Evolutionary conservation across 2,888 invertebrate species (phyloP), one percentile per base, ranked within the genome.

Genomic region (Drosophila kuntzei): DNA sequence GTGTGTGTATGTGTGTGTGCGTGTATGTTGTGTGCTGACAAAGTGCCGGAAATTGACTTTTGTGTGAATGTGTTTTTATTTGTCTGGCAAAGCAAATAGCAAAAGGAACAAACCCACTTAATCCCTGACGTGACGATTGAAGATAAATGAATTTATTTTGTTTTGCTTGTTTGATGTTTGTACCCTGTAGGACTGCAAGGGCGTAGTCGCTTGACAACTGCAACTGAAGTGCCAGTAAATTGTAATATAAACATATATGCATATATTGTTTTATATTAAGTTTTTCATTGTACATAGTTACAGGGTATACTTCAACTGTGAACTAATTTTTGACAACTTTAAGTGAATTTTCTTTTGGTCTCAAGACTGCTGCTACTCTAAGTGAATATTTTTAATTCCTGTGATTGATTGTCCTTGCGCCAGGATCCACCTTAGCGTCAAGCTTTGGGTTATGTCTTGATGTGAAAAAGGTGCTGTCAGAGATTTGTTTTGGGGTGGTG

Each of bases 341-440:
- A 36, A 44, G 22, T 43, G 12, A 11, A 46, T 47, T 71, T 47
- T 50, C 43, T 36, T 47, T 60, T 37, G 11, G 37, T 49, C 46
- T 41, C 29, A 61, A 29, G 61, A 46, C 32, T 49, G 36, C 51
- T 53, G 39, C 29, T 50, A 11, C 36, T 43, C 34, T 55, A 44
- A 55, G 59, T 54, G 71, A 73, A 55, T 67, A 55, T 65, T 76
- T 79, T 81, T 69, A 63, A 80, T 73, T 81, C 73, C 62, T 76
- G 50, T 74, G 71, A 80, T 80, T 81, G 76, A 79, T 79, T 74
- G 66, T 58, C 50, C 39, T 43, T 18, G 44, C 50, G 44, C 18
- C 54, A 25, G 55, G 41, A 8, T 43, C n/a, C 34, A 22, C 53
- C 22, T 43, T 43, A 22, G 25, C 14, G 34, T 27, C 6, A 7